Evolutionary conservation across 2,797 vertebrate species (phyloP).

Genomic region (Chloroceryle amazona): DNA sequence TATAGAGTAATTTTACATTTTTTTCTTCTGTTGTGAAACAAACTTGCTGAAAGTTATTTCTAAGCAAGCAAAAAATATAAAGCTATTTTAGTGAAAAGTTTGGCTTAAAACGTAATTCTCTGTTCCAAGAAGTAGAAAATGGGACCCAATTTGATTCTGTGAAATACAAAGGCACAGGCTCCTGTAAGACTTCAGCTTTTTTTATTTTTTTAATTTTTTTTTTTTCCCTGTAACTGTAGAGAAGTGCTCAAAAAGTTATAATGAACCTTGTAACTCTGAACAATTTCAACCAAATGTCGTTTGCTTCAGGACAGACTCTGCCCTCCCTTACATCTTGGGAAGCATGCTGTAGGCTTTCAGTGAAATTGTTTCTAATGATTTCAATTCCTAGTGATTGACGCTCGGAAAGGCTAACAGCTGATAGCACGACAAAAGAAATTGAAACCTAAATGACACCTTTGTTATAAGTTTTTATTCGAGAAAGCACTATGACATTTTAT

Average conservation of each 20-base stretch:
- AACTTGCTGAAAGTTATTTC: not conserved
- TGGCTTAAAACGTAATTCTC: not conserved
- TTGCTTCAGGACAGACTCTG: not conserved
- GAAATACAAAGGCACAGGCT: not conserved
- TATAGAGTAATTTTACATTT: not conserved
- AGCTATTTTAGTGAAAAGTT: not conserved
- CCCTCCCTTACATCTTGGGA: not conserved
- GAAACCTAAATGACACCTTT: not conserved
- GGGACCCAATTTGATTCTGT: not conserved
- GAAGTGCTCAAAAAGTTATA: not conserved
- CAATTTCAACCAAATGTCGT: not conserved
- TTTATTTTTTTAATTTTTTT: not conserved
- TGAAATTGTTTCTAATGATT: not conserved
- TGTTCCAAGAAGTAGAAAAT: not conserved
- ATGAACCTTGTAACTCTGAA: not conserved
- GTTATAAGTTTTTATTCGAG: not conserved
- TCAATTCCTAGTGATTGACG: not conserved
- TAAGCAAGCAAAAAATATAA: not conserved
- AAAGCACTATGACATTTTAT: not conserved
- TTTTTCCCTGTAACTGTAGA: not conserved
- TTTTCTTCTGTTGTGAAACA: not conserved
- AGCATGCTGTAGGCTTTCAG: not conserved
- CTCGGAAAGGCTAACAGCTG: not conserved
- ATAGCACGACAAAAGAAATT: not conserved
- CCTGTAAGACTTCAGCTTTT: not conserved